Evolutionary conservation across 2,797 vertebrate species (phyloP).

Genomic region (Chiropotes sagulatus): DNA sequence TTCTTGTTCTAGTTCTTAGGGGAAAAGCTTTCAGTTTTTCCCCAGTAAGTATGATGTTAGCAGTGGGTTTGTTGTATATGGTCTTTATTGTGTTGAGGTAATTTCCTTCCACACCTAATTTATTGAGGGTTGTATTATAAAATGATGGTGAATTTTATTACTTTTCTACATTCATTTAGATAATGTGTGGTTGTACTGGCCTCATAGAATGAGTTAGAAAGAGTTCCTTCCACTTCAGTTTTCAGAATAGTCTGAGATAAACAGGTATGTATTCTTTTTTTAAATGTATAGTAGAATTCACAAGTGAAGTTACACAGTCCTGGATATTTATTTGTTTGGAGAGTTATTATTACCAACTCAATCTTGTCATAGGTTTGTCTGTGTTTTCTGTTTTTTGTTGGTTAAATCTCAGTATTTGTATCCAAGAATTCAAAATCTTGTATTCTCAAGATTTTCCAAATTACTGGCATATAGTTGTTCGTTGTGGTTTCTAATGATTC

Average conservation of each 20-base stretch:
- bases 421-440: not conserved
- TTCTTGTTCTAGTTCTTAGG: not conserved
- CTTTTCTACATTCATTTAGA: not conserved
- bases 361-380: not conserved
- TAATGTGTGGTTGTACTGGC: not conserved
- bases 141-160: not conserved
- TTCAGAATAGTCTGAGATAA: not conserved
- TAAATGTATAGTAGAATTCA: not conserved
- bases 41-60: not conserved
- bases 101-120: not conserved
- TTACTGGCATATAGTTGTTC: not conserved
- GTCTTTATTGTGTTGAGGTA: not conserved
- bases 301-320: not conserved
- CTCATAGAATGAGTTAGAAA: not conserved
- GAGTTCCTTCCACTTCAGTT: not conserved
- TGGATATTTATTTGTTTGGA: not conserved
- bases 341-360: not conserved
- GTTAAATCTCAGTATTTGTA: not conserved
- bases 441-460: not conserved
- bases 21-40: too few species aligned
- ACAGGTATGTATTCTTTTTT: not conserved
- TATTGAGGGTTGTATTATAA: not conserved
- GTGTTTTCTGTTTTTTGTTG: not conserved
- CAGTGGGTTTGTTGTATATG: not conserved
- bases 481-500: not conserved